Base-by-base conservation (phyloP, 1,140 invertebrate genomes). In the Hyposmocoma kahamanoa region DNA sequence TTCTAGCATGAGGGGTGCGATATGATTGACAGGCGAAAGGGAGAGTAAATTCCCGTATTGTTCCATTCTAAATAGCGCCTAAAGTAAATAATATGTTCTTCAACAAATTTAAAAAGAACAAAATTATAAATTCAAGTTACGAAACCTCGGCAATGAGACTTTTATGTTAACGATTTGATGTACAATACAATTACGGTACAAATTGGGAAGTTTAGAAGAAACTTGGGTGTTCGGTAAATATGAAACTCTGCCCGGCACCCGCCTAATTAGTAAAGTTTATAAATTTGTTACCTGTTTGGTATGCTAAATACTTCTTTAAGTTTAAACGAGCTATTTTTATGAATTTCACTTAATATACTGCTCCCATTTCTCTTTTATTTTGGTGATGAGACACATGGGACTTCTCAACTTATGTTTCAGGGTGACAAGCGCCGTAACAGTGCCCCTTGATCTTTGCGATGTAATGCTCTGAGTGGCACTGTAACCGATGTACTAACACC, bases 201-300 rank as follows among this genome's bases (percentile, higher is more conserved):
- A 36, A 13, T 36, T 13, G 15, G 32, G n/a, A 36, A 15, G 10
- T 36, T 36, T 17, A 15, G 32, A 36, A 36, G 32, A 36, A 36
- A 62, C 73, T 59, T 60, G 60, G 61, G 66, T 66, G 62, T 67
- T 71, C 56, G 50, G 67, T 63, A 74, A 78, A 76, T 70, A 72
- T 69, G 68, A 75, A 79, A 75, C 69, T 69, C 58, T 48, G 66
- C 57, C 59, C 56, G 64, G 59, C 62, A 50, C 53, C 53, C 59
- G 56, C 61, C 67, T 77, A 80, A 80, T 77, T 80, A 76, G 70
- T 67, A 67, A 77, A 80, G 59, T 80, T 80, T 77, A 69, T 73
- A 75, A 80, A 77, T 80, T 80, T 77, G 73, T 75, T 77, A 71
- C 76, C 68, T 75, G 75, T 80, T 80, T 75, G 72, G 70, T 80